These are phyloP conservation scores for Dryas iulia DNA, from an alignment of 1,140 invertebrate species.

Conservation along the genomic window DNA sequence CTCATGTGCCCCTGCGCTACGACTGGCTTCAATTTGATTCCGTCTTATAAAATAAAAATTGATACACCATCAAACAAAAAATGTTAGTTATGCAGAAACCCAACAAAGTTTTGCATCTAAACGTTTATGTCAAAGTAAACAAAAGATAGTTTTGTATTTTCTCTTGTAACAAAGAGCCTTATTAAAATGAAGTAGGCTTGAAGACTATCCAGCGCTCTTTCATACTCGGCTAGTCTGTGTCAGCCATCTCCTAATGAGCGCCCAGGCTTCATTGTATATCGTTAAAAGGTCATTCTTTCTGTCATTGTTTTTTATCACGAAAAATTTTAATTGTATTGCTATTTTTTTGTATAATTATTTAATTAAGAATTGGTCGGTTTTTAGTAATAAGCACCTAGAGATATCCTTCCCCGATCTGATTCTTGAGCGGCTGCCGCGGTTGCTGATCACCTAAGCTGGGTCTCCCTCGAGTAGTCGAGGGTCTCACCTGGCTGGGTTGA, in stretches of 20 bases:
- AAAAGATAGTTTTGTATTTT: not conserved
- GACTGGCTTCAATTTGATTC: too few relatives aligned
- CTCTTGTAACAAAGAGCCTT: slow-evolving; percentile 3
- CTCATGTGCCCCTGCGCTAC: too few relatives aligned
- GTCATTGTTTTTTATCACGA: slow-evolving; percentile 5
- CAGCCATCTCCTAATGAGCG: slow-evolving; percentile 8
- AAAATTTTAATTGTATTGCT: not conserved
- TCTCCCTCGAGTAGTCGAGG: too few relatives aligned
- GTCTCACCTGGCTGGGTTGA: too few relatives aligned
- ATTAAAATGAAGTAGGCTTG: slow-evolving; percentile 16
- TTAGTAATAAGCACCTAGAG: too few relatives aligned
- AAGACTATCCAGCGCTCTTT: slow-evolving; percentile 5
- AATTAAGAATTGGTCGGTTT: not conserved
- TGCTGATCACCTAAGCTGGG: too few relatives aligned
- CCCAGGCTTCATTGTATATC: not conserved
- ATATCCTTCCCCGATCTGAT: too few relatives aligned
- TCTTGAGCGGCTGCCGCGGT: too few relatives aligned
- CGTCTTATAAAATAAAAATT: too few relatives aligned
- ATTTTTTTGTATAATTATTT: too few relatives aligned
- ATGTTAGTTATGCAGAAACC: not conserved
- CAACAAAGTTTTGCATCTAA: not conserved
- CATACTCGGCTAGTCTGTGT: slow-evolving; percentile 9
- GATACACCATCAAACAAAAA: not conserved
- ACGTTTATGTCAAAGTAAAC: not conserved
- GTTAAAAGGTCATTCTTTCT: not conserved